Percentiles rank a stretch among this genome's conserved stretches.
These are phyloP conservation scores for Irena cyanogastra DNA, from an alignment of 2,113 vertebrate species.

Conservation along the genomic window DNA sequence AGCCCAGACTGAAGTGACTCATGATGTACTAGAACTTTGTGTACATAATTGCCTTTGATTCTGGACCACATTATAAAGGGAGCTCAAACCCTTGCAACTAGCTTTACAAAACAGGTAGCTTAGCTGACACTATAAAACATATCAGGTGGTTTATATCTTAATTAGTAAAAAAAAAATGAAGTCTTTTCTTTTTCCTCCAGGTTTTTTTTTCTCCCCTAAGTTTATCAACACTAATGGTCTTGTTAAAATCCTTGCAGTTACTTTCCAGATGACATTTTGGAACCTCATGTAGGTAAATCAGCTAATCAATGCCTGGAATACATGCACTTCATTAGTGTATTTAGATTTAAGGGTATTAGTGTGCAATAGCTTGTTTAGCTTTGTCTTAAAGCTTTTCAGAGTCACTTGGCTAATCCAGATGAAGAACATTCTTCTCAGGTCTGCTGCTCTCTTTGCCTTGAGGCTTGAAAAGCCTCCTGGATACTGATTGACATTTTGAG, in stretches of 20 bases:
- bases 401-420: not conserved
- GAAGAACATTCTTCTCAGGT: not conserved
- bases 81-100: not conserved
- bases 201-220: rapidly evolving
- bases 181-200: rapidly evolving
- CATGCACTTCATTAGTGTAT: not conserved
- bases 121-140: not conserved
- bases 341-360: not conserved
- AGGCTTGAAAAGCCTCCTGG: not conserved
- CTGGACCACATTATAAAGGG: not conserved
- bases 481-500: not conserved
- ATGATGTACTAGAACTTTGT: not conserved
- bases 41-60: not conserved
- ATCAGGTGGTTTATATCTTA: not conserved
- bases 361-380: not conserved
- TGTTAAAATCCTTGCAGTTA: not conserved
- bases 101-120: not conserved
- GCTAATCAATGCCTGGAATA: not conserved
- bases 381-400: not conserved
- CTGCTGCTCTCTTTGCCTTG: not conserved
- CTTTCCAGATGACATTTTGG: not conserved
- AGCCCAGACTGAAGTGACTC: not conserved
- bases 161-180: not conserved
- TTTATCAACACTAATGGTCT: not conserved
- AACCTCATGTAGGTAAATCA: not conserved